Evolutionary conservation across 1,140 invertebrate species (phyloP).

Genomic region (Harpegnathos saltator): DNA sequence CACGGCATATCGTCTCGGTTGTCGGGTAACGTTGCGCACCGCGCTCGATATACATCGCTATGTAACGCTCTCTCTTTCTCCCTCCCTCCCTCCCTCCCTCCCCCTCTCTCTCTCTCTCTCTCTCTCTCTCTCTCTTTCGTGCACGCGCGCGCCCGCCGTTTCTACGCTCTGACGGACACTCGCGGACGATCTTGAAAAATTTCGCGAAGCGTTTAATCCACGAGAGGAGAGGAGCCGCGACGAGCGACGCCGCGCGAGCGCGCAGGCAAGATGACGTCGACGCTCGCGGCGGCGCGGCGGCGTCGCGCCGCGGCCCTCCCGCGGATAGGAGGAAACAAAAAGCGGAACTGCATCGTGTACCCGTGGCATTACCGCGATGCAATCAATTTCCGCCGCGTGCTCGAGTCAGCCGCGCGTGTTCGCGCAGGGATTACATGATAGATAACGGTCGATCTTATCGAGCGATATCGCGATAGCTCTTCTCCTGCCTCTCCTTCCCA

Average conservation of each 20-base stretch:
- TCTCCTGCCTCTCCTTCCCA: too few relatives aligned
- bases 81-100: too few relatives aligned
- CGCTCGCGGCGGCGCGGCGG: background rate
- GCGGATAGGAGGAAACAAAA: constrained; percentile 31
- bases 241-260: constrained; percentile 9
- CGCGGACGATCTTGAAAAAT: constrained; percentile 43
- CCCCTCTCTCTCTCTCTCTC: too few relatives aligned
- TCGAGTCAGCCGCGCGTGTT: constrained; percentile 36
- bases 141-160: background rate
- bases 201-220: constrained; percentile 36
- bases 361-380: constrained; percentile 43
- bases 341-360: constrained; percentile 38
- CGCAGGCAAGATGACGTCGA: constrained; percentile 35
- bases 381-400: constrained; percentile 55
- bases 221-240: too few relatives aligned
- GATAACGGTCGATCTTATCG: constrained; percentile 54
- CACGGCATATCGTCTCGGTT: constrained; percentile 17
- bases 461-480: constrained; percentile 23
- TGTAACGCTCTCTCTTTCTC: too few relatives aligned
- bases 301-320: background rate
- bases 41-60: background rate
- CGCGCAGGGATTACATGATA: constrained; percentile 36
- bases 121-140: too few relatives aligned
- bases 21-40: constrained; percentile 30
- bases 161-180: constrained; percentile 19